Evolutionary conservation across 2,888 invertebrate species (phyloP), one percentile per base, ranked within the genome.

Genomic region (Leptura quadrifasciata): DNA sequence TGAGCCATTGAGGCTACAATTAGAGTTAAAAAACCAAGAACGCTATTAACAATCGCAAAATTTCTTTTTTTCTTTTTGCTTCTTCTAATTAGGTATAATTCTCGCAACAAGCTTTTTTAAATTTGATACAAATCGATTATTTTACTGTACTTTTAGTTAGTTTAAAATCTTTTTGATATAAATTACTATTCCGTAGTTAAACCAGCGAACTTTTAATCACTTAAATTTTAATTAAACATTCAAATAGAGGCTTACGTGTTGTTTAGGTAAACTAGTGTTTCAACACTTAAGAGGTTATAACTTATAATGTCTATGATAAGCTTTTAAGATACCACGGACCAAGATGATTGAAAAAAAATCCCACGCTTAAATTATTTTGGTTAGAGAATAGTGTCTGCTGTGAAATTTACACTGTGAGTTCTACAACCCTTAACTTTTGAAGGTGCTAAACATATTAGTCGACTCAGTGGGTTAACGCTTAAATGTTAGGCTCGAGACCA

Each of bases 171-270:
- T 47, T 47, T 10, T 47, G n/a, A 9, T 61, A n/a, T 61, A 63
- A 17, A 63, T 3, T 12, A 17, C 9, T 39, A 39, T 63, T 17
- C 18, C 15, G n/a, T 39, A 63, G 63, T 39, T 63, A 63, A 63
- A 39, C 39, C 20, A 31, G 6, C 17, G 63, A 63, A 63, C 18
- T 39, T 63, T 63, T 39, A 63, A 63, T 39, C 63, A 63, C 63
- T 63, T 39, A 39, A 63, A 39, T 35, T 35, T 63, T 63, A 63
- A 63, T 63, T 63, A 12, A 63, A 63, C 39, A 39, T 39, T 63
- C 63, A 63, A 63, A 39, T 20, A 39, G 3, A 18, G 63, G 63
- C 12, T 39, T 63, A 39, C 63, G 63, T 63, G 15, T 39, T 35
- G 63, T 39, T 63, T 63, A 39, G 39, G 18, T 39, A 63, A 63